Conservation (phyloP, 2,113 vertebrate species). For the Xyliphius kryptos region DNA sequence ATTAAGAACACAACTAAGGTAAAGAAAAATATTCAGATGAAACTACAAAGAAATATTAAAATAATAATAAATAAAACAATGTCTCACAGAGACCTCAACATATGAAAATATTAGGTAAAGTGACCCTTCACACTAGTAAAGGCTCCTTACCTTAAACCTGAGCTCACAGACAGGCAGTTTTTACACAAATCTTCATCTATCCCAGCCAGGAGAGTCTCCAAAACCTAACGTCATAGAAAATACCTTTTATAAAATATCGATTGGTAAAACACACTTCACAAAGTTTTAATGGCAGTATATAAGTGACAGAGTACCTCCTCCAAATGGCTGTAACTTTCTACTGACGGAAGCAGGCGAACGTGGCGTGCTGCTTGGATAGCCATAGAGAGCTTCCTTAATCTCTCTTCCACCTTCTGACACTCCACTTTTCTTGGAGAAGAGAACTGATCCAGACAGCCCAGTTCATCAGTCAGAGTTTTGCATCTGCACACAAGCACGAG, state of each 20-base stretch:
- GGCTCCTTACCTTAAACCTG: slow-evolving; percentile 49
- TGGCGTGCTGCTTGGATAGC: slow-evolving; percentile 72
- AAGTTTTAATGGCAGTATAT: too few relatives aligned
- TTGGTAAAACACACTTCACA: too few relatives aligned
- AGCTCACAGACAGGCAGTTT: slow-evolving; percentile 38
- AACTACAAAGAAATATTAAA: neutral
- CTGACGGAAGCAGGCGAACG: slow-evolving; percentile 55
- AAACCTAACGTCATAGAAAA: slow-evolving; percentile 43
- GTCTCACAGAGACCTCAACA: too few relatives aligned
- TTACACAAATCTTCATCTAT: slow-evolving; percentile 46
- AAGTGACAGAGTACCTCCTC: slow-evolving; percentile 44
- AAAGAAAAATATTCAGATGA: neutral
- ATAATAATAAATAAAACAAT: neutral
- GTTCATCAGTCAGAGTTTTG: slow-evolving; percentile 54
- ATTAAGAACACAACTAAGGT: slow-evolving; percentile 53
- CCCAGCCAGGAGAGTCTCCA: slow-evolving; percentile 53
- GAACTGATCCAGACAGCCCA: slow-evolving; percentile 53
- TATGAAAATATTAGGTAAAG: too few relatives aligned
- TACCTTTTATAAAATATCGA: neutral
- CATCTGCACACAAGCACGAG: slow-evolving; percentile 54
- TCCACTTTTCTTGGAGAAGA: slow-evolving; percentile 49
- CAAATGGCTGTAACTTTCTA: slow-evolving; percentile 57
- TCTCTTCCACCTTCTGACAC: slow-evolving; percentile 60
- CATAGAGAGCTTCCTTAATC: slow-evolving; percentile 55
- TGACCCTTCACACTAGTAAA: too few relatives aligned